Evolutionary conservation across 2,113 vertebrate species (phyloP), one percentile per base, ranked within the genome.

Genomic region (Triplophysa tibetana): DNA sequence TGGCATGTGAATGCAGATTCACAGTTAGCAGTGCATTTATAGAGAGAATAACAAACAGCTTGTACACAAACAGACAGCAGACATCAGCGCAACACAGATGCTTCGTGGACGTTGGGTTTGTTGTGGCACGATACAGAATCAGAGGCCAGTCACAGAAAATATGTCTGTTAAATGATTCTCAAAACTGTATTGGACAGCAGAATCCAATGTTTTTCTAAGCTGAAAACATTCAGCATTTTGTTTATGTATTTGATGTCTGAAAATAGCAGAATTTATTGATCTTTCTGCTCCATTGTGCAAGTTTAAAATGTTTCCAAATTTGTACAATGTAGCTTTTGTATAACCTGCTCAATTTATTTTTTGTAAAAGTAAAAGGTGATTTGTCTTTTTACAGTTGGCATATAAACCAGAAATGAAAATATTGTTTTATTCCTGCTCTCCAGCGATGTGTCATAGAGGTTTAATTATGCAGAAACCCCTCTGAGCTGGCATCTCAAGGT

Each of bases 321-420:
- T 21, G 19, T 2, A 58, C 54, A n/a, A 8, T 21, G 5, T 8
- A 58, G n/a, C 19, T 21, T 58, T n/a, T 58, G 5, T 21, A 58
- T 2, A 58, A 58, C 7, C 5, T 10, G 1, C 19, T n/a, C 2
- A 21, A 2, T 21, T 0, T 0, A 21, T 58, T 21, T 56, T 56
- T 56, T 56, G 52, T 8, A 19, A 54, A 16, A 1, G 14, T 48
- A 8, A 75, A 75, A 75, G 19, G 38, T 62, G 8, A 26, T 61
- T 13, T 38, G 48, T 62, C 48, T 75, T 16, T 63, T 61, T 74
- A 48, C 26, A 62, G 41, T n/a, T 7, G 70, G 74, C 85, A 82
- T 81, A 83, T 84, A 84, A 80, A 86, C 87, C 64, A 84, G 65
- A 84, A 70, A 60, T 89, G 86, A 85, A 84, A 86, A 80, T 88